phyloP scores from a whole-genome alignment of 2,113 vertebrate genomes.

The Callorhinus ursinus region DNA sequence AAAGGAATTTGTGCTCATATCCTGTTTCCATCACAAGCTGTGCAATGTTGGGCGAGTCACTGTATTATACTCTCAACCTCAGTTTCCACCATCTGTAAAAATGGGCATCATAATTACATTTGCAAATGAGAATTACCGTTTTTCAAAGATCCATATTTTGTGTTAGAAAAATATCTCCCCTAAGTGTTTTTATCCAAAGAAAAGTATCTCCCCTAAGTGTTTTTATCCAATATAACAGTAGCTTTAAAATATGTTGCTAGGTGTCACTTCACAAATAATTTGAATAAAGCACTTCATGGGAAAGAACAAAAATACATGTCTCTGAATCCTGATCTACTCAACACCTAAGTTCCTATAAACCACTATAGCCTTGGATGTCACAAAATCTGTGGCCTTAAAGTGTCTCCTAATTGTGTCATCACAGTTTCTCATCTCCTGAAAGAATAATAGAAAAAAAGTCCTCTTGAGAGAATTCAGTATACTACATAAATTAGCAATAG shows the following conservation, averaged over 20 bases:
- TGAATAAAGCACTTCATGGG: not conserved
- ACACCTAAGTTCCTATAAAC: not conserved
- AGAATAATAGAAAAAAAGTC: not conserved
- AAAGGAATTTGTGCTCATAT: not conserved
- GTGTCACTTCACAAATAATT: not conserved
- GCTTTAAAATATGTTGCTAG: conserved; percentile 6
- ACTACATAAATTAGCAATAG: not conserved
- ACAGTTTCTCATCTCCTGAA: not conserved
- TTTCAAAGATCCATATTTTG: not conserved
- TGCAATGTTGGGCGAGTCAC: not conserved
- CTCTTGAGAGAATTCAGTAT: not conserved
- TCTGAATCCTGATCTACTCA: not conserved
- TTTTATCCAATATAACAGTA: not conserved
- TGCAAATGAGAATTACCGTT: conserved; percentile 17
- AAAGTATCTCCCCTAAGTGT: not conserved
- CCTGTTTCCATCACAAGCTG: not conserved
- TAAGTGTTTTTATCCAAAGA: conserved; percentile 19
- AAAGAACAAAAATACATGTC: conserved; percentile 17
- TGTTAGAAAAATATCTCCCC: not conserved
- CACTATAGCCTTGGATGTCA: not conserved
- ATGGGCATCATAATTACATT: not conserved
- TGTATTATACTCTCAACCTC: not conserved
- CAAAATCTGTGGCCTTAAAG: not conserved
- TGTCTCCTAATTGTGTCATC: not conserved
- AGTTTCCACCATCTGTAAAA: conserved; percentile 33